These are phyloP conservation scores for Gyps fulvus DNA, from an alignment of 2,113 vertebrate genomes.

Conservation along the genomic window DNA sequence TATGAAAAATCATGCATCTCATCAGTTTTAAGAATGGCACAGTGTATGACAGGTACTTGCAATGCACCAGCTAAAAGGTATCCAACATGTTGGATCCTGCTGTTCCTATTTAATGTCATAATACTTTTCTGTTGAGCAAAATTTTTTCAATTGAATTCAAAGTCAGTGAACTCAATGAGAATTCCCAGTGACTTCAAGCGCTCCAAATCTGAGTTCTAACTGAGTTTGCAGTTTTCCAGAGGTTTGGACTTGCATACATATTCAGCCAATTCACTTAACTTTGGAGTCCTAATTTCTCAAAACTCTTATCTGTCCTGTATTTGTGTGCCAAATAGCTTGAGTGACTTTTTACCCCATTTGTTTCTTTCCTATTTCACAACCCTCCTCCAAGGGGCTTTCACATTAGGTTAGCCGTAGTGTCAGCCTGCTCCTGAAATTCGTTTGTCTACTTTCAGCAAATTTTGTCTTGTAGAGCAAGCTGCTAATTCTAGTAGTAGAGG, in stretches of 20 bases:
- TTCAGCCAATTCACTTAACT: background rate
- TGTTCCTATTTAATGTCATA: background rate
- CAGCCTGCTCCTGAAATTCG: background rate
- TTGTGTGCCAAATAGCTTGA: background rate
- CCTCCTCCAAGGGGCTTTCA: background rate
- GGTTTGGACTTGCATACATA: background rate
- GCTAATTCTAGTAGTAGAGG: background rate
- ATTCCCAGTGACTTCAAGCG: background rate
- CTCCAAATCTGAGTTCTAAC: background rate
- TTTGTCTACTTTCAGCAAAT: background rate
- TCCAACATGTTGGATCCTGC: background rate
- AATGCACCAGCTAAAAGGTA: background rate
- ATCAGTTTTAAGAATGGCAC: background rate
- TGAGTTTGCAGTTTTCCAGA: background rate
- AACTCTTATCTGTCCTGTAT: background rate
- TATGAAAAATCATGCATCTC: background rate
- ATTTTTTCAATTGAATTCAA: background rate
- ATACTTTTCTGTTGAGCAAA: background rate
- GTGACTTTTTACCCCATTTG: background rate
- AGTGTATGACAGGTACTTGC: background rate
- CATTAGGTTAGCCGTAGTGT: background rate
- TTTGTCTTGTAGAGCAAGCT: background rate
- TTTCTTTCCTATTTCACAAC: background rate
- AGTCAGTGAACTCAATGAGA: background rate
- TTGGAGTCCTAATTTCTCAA: background rate